These are phyloP conservation scores for Coccyzus lansbergi DNA, from an alignment of 2,797 vertebrate genomes.

Conservation along the genomic window DNA sequence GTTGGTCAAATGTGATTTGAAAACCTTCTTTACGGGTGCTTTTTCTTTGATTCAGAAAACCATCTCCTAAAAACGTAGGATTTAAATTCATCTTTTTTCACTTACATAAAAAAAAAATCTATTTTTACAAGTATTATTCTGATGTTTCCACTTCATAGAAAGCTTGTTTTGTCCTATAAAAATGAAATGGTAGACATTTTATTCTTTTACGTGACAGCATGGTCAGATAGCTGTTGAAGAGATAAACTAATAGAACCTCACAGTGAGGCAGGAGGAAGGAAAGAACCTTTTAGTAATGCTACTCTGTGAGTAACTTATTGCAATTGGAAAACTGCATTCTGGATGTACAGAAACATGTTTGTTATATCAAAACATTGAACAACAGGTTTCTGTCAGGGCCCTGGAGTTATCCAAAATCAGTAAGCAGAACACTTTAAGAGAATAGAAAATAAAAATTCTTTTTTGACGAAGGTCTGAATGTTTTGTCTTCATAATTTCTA, in stretches of 20 bases:
- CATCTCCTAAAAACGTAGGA: background rate
- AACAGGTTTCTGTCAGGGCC: background rate
- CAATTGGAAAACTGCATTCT: background rate
- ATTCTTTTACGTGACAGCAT: background rate
- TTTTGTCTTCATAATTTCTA: background rate
- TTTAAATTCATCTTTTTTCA: background rate
- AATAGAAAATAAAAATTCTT: background rate
- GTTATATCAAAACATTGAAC: background rate
- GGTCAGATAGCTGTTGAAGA: background rate
- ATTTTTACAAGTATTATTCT: background rate
- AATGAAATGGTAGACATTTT: background rate
- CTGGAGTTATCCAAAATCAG: background rate
- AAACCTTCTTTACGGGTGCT: background rate
- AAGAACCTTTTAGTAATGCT: background rate
- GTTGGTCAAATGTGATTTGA: background rate
- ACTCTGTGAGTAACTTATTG: background rate
- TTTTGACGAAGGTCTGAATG: background rate
- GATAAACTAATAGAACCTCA: background rate
- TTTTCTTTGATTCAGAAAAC: background rate
- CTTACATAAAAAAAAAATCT: background rate
- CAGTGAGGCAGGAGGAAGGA: background rate
- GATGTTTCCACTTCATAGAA: background rate
- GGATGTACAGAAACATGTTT: background rate
- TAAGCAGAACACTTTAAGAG: background rate
- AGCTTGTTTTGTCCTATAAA: background rate